Base-by-base conservation (phyloP, 2,888 invertebrate species). In the Scaptomyza parva region DNA sequence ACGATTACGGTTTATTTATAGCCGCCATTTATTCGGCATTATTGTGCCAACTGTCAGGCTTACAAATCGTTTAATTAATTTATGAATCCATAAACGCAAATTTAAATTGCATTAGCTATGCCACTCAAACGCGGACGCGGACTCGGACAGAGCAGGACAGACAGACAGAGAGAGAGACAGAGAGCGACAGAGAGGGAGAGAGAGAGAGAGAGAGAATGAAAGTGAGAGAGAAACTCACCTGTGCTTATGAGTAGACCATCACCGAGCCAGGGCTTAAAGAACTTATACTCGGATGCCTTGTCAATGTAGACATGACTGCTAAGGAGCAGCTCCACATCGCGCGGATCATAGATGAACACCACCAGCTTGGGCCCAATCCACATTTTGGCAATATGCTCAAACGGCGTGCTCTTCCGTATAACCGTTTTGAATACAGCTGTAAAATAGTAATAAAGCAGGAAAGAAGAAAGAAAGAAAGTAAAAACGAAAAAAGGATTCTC, bases 201-300 rank as follows among this genome's bases (percentile, higher is more conserved):
- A 44, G 11, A 12, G 41, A n/a, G 6, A n/a, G n/a, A n/a, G n/a
- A n/a, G n/a, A n/a, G n/a, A n/a, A 12, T 1, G n/a, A n/a, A n/a
- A n/a, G n/a, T n/a, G n/a, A n/a, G n/a, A n/a, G n/a, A 2, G 20
- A 40, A 3, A 62, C 66, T 71, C 53, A 94, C 96, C 96, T 74
- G 95, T 95, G 81, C 96, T 96, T 86, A 96, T 96, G 26, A 96
- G 94, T 8, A 96, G 94, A 85, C 96, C 96, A 82, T 96, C 94
- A 89, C 96, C 96, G 62, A 96, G 94, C 96, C 96, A 96, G 37
- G 96, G 96, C 88, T 96, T 94, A 92, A 96, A 96, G 92, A 96
- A 95, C 81, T 94, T 93, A 91, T 96, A 96, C 87, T 96, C 96
- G 11, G 94, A 92, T 22, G 96, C 94, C 90, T 96, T 96, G 92